Evolutionary conservation across 2,888 invertebrate genomes (phyloP).

Genomic region (Erebia palarica): DNA sequence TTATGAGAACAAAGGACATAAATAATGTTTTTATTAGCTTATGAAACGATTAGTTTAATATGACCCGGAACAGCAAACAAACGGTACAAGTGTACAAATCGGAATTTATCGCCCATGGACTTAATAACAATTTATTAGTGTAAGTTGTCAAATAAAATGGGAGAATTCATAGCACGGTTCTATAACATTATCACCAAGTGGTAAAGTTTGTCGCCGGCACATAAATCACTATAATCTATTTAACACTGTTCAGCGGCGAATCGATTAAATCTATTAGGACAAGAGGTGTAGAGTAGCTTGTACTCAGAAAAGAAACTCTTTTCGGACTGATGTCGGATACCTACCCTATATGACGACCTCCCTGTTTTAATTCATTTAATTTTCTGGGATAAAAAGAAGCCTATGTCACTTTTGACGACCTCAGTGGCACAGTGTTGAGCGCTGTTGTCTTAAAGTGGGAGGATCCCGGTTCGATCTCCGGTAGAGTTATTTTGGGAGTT

Average conservation of each 20-base stretch:
- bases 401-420: too few relatives aligned
- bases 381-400: too few relatives aligned
- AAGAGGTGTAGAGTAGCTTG: slow-evolving; percentile 26
- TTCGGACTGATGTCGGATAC: too few relatives aligned
- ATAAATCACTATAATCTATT: slow-evolving; percentile 47
- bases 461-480: too few relatives aligned
- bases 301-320: slow-evolving; percentile 1
- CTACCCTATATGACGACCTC: too few relatives aligned
- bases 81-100: slow-evolving; percentile 15
- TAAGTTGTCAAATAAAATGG: slow-evolving; percentile 33
- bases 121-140: slow-evolving; percentile 29
- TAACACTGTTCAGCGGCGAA: slow-evolving; percentile 46
- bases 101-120: slow-evolving; percentile 19
- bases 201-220: slow-evolving; percentile 31
- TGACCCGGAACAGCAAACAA: slow-evolving; percentile 12
- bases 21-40: slow-evolving; percentile 4
- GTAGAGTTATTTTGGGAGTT: too few relatives aligned
- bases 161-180: slow-evolving; percentile 32
- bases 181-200: slow-evolving; percentile 32
- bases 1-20: neutral
- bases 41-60: neutral
- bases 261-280: slow-evolving; percentile 44
- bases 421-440: too few relatives aligned
- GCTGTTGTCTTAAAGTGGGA: too few relatives aligned
- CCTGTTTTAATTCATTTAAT: too few relatives aligned